Conservation (phyloP, 2,888 invertebrate species). For the Cabera pusaria region DNA sequence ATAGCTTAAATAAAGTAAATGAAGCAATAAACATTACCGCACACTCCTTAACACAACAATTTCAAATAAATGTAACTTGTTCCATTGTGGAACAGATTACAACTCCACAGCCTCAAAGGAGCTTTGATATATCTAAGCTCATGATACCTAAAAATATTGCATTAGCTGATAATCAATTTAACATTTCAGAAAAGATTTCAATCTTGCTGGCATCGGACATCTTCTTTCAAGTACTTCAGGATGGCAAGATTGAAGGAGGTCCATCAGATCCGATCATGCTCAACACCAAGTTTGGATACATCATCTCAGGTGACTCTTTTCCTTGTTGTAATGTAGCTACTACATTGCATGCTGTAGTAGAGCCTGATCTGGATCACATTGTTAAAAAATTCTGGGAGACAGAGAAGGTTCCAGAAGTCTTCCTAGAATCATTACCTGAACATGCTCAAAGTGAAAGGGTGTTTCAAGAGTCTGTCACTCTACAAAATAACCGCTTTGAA, state of each 20-base stretch:
- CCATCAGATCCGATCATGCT: constrained; percentile 2
- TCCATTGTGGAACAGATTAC: no score
- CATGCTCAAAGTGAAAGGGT: no score
- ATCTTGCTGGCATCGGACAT: neutral
- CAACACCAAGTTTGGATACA: constrained; percentile 6
- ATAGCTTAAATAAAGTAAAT: no score
- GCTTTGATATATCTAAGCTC: neutral
- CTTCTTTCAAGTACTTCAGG: neutral
- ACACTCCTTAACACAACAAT: no score
- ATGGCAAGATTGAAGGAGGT: constrained; percentile 3
- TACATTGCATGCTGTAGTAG: neutral
- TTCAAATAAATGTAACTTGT: no score
- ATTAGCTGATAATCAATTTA: constrained; percentile 1
- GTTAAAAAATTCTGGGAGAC: constrained; percentile 1
- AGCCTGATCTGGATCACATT: constrained; percentile 1
- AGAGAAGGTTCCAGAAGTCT: neutral
- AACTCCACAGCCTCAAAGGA: no score
- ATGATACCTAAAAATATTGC: neutral
- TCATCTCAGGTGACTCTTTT: constrained; percentile 2
- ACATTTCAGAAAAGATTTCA: neutral
- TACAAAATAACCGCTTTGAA: no score
- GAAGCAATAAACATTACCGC: no score
- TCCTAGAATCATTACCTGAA: no score
- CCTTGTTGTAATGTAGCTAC: neutral
- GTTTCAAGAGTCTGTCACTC: no score